Base-by-base conservation (phyloP, 2,113 vertebrate species). In the Panurus biarmicus region DNA sequence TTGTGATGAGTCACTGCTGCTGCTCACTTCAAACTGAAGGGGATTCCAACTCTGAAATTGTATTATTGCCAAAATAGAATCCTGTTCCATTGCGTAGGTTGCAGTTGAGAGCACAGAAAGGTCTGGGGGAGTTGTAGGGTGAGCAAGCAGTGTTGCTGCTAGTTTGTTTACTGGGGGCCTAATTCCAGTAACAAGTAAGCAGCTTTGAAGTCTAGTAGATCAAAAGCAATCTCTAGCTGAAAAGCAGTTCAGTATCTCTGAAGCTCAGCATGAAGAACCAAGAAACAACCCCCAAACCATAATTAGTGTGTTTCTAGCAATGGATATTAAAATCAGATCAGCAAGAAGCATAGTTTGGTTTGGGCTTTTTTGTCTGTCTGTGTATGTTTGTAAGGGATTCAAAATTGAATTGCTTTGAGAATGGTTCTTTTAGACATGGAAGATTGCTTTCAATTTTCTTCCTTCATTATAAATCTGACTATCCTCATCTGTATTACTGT, bases 1-100 rank as follows among this genome's bases (percentile, higher is more conserved):
- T 88, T 85, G 57, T 93, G 74, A 62, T 96, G 96, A 96, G 89
- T 96, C 95, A 96, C 67, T 88, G 66, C 74, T 94, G 81, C 51
- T 79, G 67, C 95, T 94, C 77, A 57, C 81, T 86, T 94, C 79
- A 45, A 91, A 91, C 81, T 89, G 76, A 87, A 96, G 89, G 92
- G 93, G 85, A 94, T 93, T 93, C 93, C 79, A 78, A 66, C 75
- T 78, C 72, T 79, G 61, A 77, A 90, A 88, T 25, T 45, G 14
- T 91, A 91, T 82, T 90, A 56, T 71, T 91, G 73, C 94, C 94
- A 74, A 94, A 94, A 92, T 88, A 79, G 47, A 72, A 45, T 60
- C 47, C 80, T 87, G 84, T 95, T 96, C 93, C 93, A 85, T 93
- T 95, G 89, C 14, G 47, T 95, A 89, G 93, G 89, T 40, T 85